phyloP scores from a whole-genome alignment of 1,140 invertebrate genomes.

The Oryzaephilus surinamensis region DNA sequence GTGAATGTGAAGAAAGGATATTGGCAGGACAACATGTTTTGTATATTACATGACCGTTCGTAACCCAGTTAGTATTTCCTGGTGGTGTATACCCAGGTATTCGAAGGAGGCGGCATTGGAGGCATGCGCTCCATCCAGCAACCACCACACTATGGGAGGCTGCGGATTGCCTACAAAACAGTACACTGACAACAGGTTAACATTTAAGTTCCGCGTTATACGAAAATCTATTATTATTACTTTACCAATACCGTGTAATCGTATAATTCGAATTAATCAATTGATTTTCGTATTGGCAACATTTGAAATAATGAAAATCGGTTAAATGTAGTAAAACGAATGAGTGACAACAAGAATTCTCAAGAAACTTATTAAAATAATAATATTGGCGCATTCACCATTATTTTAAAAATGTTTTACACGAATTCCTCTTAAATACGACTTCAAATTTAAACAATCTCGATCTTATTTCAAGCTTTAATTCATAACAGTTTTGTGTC shows the following conservation, averaged over 20 bases:
- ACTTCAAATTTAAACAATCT: too few relatives aligned
- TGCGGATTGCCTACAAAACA: constrained; percentile 18
- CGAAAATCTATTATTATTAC: too few relatives aligned
- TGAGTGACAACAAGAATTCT: too few relatives aligned
- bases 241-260: too few relatives aligned
- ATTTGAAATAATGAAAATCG: too few relatives aligned
- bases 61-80: constrained; percentile 14
- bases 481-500: too few relatives aligned
- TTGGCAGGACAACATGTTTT: constrained; percentile 6
- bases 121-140: constrained; percentile 18
- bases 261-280: too few relatives aligned
- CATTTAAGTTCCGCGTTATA: constrained; percentile 6
- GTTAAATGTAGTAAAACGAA: too few relatives aligned
- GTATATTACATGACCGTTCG: constrained; percentile 16
- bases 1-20: constrained; percentile 6
- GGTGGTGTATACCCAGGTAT: constrained; percentile 2
- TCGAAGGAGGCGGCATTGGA: constrained; percentile 11
- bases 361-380: constrained; percentile 3
- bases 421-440: not conserved
- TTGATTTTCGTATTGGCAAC: too few relatives aligned
- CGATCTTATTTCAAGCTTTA: too few relatives aligned
- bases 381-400: constrained; percentile 9
- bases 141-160: constrained; percentile 16
- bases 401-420: not conserved
- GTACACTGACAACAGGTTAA: constrained; percentile 18